A percentile compares a stretch with the other conserved stretches of the same genome.
These are phyloP conservation scores for Schizopygopsis pylzovi DNA, from an alignment of 2,797 vertebrate species.

Conservation along the genomic window DNA sequence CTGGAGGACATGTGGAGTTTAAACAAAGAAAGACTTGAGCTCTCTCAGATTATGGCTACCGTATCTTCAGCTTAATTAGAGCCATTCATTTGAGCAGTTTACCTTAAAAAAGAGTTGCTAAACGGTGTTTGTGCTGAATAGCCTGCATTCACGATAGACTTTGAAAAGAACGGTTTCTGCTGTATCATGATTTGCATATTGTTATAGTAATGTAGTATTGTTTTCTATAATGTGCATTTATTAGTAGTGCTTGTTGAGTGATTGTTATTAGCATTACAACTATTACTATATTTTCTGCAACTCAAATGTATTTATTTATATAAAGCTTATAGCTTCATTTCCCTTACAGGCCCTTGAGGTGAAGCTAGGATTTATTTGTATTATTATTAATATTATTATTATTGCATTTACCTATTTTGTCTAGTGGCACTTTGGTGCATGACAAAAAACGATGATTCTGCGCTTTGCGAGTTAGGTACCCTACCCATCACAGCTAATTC, in stretches of 20 bases:
- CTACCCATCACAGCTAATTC: conserved; percentile 61
- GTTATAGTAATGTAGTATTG: background rate
- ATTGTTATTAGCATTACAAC: background rate
- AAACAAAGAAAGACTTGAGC: conserved; percentile 51
- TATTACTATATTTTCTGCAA: background rate
- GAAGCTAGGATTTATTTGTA: background rate
- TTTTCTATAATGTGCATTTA: background rate
- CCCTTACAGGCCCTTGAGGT: background rate
- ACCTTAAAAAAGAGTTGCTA: conserved; percentile 4
- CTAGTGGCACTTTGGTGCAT: conserved; percentile 18
- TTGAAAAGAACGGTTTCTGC: background rate
- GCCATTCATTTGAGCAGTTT: conserved; percentile 43
- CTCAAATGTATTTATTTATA: too few relatives aligned
- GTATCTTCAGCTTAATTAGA: conserved; percentile 54
- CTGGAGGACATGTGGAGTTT: conserved; percentile 44
- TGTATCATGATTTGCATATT: conserved; percentile 3
- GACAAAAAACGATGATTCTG: conserved; percentile 40
- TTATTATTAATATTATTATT: too few relatives aligned
- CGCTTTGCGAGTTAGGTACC: conserved; percentile 55
- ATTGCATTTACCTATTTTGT: conserved; percentile 11
- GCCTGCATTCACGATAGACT: background rate
- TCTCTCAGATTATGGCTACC: conserved; percentile 20
- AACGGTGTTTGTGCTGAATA: background rate
- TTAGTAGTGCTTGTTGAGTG: background rate
- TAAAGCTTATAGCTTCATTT: background rate